These are phyloP conservation scores for Heliconius ethilla DNA, from an alignment of 2,888 invertebrate species.

Conservation along the genomic window DNA sequence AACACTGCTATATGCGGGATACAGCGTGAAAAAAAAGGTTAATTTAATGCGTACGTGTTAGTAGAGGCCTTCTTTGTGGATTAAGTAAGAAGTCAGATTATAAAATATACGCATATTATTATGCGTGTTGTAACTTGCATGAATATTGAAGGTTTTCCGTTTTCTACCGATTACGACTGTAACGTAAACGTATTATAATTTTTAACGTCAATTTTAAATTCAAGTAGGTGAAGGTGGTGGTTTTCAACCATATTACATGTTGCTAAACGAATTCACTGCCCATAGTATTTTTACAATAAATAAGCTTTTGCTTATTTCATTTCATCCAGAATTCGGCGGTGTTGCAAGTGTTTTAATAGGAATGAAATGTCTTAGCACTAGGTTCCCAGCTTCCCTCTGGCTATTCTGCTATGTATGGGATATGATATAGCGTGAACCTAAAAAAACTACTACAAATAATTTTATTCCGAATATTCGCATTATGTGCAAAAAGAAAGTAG, in stretches of 20 bases:
- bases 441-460: neutral
- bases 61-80: neutral
- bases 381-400: too few species aligned
- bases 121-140: conserved; percentile 10
- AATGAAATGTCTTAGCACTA: too few species aligned
- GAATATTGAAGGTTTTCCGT: conserved; percentile 6
- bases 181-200: neutral
- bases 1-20: too few species aligned
- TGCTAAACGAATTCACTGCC: neutral
- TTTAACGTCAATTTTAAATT: neutral
- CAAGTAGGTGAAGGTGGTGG: neutral
- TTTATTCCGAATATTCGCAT: neutral
- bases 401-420: too few species aligned
- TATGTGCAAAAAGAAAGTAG: conserved; percentile 9
- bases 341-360: too few species aligned
- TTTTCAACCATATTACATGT: neutral
- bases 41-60: too few species aligned
- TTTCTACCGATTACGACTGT: neutral
- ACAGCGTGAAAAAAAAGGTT: too few species aligned
- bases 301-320: too few species aligned
- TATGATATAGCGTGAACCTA: too few species aligned
- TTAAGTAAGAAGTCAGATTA: conserved; percentile 3
- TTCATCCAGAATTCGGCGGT: too few species aligned
- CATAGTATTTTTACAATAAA: too few species aligned
- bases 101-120: conserved; percentile 11